phyloP scores from a whole-genome alignment of 2,888 invertebrate genomes.

The Cheiracanthium punctorium region DNA sequence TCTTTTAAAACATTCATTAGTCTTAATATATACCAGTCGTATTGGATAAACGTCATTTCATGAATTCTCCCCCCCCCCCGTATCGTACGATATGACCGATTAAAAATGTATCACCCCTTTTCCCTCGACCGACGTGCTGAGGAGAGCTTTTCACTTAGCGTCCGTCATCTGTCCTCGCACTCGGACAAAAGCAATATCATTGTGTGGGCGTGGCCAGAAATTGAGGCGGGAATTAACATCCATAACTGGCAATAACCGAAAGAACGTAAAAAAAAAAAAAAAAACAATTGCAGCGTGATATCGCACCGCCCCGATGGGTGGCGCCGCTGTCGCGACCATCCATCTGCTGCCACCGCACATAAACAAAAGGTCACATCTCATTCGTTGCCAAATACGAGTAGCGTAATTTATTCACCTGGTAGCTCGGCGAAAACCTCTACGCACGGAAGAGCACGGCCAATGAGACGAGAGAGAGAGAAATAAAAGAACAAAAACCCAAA shows the following conservation, averaged over 20 bases:
- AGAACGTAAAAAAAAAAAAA: conserved; percentile 21
- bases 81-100: too few species aligned
- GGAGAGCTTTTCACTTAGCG: not conserved
- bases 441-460: conserved; percentile 52
- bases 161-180: not conserved
- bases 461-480: not conserved
- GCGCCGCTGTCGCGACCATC: conserved; percentile 55
- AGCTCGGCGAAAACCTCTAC: conserved; percentile 36
- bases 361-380: conserved; percentile 67
- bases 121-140: too few species aligned
- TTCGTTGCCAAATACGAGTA: conserved; percentile 67
- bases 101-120: too few species aligned
- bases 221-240: conserved; percentile 35
- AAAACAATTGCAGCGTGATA: conserved; percentile 62
- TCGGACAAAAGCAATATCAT: not conserved
- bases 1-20: too few species aligned
- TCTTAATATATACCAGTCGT: too few species aligned
- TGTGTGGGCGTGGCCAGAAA: conserved; percentile 30
- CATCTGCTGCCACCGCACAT: conserved; percentile 61
- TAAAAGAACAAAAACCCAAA: conserved; percentile 41
- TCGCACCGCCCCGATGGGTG: conserved; percentile 62
- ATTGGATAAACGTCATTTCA: too few species aligned
- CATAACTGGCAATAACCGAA: conserved; percentile 34
- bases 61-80: too few species aligned
- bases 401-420: conserved; percentile 68